Percentiles rank a stretch among this genome's conserved stretches.
These are phyloP conservation scores for Panulirus ornatus DNA, from an alignment of 1,140 invertebrate species.

Conservation along the genomic window DNA sequence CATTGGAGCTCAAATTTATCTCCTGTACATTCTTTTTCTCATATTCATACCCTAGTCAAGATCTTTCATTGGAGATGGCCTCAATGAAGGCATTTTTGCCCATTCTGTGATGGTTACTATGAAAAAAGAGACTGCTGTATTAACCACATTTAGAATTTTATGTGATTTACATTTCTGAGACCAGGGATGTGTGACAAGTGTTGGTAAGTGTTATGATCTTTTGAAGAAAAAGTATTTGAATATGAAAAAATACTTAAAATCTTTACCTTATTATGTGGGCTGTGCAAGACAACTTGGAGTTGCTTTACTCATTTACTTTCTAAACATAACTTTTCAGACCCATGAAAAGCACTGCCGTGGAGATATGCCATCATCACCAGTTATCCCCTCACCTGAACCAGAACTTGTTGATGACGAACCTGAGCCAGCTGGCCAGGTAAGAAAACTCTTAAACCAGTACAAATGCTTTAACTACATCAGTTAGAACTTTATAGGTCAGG, in stretches of 20 bases:
- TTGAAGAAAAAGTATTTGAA: background rate
- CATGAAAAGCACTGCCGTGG: conserved; percentile 67
- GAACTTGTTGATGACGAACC: conserved; percentile 56
- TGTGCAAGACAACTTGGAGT: background rate
- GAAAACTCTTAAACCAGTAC: background rate
- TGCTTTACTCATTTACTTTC: background rate
- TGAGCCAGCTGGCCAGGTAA: conserved; percentile 56
- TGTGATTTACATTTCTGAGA: background rate
- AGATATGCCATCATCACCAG: conserved; percentile 39
- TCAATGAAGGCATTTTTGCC: too few species aligned
- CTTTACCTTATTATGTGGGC: background rate
- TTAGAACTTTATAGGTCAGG: background rate
- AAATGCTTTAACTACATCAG: background rate
- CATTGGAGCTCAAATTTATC: too few species aligned
- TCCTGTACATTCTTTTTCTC: too few species aligned
- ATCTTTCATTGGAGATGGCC: too few species aligned
- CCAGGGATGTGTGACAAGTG: background rate
- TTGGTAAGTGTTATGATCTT: background rate
- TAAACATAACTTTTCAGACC: conserved; percentile 39
- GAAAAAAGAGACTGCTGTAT: too few species aligned
- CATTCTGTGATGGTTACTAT: too few species aligned
- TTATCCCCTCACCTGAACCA: conserved; percentile 55
- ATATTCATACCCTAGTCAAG: too few species aligned
- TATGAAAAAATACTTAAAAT: background rate
- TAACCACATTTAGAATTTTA: background rate